Evolutionary conservation across 1,140 invertebrate genomes (phyloP).

Genomic region (Adelges cooleyi): DNA sequence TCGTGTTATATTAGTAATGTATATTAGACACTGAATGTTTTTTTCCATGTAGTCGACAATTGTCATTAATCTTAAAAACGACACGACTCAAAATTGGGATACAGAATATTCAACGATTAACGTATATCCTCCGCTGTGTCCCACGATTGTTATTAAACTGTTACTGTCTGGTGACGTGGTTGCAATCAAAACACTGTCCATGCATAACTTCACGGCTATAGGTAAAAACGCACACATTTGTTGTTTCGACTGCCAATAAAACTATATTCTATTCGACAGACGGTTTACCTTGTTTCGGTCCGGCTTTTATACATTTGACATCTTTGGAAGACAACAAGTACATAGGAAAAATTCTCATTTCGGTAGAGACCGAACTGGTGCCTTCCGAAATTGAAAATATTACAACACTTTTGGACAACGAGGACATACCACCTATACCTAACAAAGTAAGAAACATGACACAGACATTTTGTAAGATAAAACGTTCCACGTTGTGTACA

Average conservation of each 20-base stretch:
- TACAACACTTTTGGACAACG: neutral
- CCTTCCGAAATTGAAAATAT: neutral
- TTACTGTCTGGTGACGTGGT: neutral
- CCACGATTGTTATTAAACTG: neutral
- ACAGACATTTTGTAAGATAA: too few species aligned
- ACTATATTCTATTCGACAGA: constrained; percentile 3
- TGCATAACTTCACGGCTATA: neutral
- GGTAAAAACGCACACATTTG: neutral
- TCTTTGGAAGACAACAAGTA: neutral
- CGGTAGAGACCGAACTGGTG: neutral
- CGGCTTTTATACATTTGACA: neutral
- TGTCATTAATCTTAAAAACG: neutral
- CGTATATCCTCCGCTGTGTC: constrained; percentile 5
- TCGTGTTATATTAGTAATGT: too few species aligned
- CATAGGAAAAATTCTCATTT: constrained; percentile 1
- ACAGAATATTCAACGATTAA: neutral
- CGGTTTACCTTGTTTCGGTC: neutral
- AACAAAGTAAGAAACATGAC: constrained; percentile 1
- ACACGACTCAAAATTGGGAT: neutral
- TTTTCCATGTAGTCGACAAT: too few species aligned
- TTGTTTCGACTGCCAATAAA: neutral
- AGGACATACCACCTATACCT: neutral
- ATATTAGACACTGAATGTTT: too few species aligned
- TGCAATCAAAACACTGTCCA: neutral
- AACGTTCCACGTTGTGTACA: too few species aligned